Conservation (phyloP, 2,888 invertebrate genomes). For the Gryllus longicercus region DNA sequence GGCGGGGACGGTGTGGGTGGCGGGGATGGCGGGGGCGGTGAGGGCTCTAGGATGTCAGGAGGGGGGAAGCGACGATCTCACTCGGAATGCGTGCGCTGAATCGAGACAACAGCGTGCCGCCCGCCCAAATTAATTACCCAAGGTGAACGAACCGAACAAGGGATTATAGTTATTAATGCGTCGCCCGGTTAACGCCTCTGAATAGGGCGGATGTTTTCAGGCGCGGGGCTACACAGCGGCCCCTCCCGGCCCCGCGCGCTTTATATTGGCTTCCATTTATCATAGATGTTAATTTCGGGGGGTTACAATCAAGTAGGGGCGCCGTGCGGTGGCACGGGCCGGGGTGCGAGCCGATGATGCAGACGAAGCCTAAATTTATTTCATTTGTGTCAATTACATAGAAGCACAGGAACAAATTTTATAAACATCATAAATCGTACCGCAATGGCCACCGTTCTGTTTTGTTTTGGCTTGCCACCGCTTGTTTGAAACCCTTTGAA, state of each 20-base stretch:
- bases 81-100: background rate
- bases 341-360: background rate
- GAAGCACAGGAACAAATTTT: background rate
- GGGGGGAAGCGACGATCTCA: background rate
- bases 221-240: too few species aligned
- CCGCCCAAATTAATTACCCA: background rate
- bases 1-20: too few species aligned
- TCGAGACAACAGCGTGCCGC: background rate
- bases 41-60: too few species aligned
- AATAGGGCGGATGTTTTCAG: slow-evolving; percentile 17
- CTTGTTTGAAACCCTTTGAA: too few species aligned
- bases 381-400: background rate
- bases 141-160: slow-evolving; percentile 1
- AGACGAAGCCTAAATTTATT: slow-evolving; percentile 4
- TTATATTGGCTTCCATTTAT: slow-evolving; percentile 17
- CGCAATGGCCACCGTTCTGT: background rate
- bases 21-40: too few species aligned
- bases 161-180: slow-evolving; percentile 17
- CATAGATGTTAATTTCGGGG: slow-evolving; percentile 6
- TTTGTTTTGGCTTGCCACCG: too few species aligned
- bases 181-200: background rate
- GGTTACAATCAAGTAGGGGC: background rate
- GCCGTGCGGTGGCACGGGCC: background rate
- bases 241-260: background rate
- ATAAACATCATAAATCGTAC: background rate